Percentiles rank a stretch among this genome's conserved stretches.
Conservation (phyloP, 1,140 invertebrate species). For the Macrobrachium nipponense region DNA sequence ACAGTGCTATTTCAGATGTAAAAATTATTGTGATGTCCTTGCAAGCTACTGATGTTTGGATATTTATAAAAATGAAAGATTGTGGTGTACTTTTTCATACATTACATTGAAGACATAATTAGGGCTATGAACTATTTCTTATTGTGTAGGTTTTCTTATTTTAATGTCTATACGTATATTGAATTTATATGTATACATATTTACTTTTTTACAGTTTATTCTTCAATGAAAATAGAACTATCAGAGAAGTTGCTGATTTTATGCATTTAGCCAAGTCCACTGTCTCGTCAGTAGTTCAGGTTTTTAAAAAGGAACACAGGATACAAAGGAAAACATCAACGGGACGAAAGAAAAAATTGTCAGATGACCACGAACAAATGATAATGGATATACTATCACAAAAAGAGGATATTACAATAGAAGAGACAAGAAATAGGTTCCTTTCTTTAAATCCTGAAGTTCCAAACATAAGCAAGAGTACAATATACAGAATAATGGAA, state of each 20-base stretch:
- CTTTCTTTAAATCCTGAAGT: constrained; percentile 63
- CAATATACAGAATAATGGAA: constrained; percentile 64
- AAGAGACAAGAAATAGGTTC: constrained; percentile 63
- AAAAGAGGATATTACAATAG: constrained; percentile 64
- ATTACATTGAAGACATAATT: neutral
- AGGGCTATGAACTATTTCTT: neutral
- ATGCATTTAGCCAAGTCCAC: constrained; percentile 64
- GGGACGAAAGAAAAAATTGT: constrained; percentile 63
- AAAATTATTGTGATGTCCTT: neutral
- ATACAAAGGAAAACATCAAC: constrained; percentile 64
- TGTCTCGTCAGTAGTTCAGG: constrained; percentile 64
- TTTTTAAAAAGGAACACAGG: constrained; percentile 63
- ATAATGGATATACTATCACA: constrained; percentile 64
- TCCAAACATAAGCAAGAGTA: constrained; percentile 64
- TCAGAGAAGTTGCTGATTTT: constrained; percentile 63
- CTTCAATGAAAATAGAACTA: constrained; percentile 64
- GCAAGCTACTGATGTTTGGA: neutral
- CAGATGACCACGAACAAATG: constrained; percentile 63
- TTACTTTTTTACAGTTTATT: constrained; percentile 53
- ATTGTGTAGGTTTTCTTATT: neutral
- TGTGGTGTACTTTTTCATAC: no score
- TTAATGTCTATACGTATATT: neutral
- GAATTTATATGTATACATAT: neutral
- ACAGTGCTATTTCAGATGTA: neutral
- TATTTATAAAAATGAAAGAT: neutral